Base-by-base conservation (phyloP, 92 coral and sea anemone species). In the Anthopleura xanthogrammica region DNA sequence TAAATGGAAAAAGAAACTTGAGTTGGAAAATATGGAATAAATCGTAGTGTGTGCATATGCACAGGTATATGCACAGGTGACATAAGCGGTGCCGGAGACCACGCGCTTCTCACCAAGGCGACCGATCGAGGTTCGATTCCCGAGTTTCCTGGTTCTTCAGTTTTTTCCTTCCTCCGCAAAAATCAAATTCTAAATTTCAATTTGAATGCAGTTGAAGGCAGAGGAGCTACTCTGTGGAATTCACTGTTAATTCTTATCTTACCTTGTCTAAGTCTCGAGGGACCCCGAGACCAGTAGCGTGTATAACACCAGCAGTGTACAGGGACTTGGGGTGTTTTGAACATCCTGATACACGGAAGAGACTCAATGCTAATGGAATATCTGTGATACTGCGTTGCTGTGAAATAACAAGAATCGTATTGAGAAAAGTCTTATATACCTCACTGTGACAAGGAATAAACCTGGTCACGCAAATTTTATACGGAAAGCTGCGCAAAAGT, bases 281-380 rank as follows among this genome's bases (percentile, higher is more conserved):
- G 9, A 84, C 90, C 22, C 95, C 95, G 3, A 93, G 81, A 17
- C 98, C 98, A 57, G 92, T 83, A 64, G 87, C 57, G 60, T 82
- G 77, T 55, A 93, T 83, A 58, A 93, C 85, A 39, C 91, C 89
- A 11, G 86, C 74, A 73, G 87, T 68, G 72, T 89, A 93, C 40
- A 89, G 78, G 7, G 98, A 89, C 87, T 85, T 80, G 41, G 55
- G 46, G 86, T 93, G 90, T 11, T 93, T 88, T 76, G 90, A 87
- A 75, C 98, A 93, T 16, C 95, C 85, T 12, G 98, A 87, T 76
- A 89, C 90, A 58, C 90, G 78, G 10, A 91, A 76, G 40, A 93
- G 87, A 43, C 81, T 82, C 41, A 91, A 24, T n/a, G 90, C 91
- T 64, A 77, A 79, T 17, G 65, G 19, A 23, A 87, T 89, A 54